Evolutionary conservation across 2,113 vertebrate genomes (phyloP), one percentile per base, ranked within the genome.

Genomic region (Sterrhoptilus dennistouni): DNA sequence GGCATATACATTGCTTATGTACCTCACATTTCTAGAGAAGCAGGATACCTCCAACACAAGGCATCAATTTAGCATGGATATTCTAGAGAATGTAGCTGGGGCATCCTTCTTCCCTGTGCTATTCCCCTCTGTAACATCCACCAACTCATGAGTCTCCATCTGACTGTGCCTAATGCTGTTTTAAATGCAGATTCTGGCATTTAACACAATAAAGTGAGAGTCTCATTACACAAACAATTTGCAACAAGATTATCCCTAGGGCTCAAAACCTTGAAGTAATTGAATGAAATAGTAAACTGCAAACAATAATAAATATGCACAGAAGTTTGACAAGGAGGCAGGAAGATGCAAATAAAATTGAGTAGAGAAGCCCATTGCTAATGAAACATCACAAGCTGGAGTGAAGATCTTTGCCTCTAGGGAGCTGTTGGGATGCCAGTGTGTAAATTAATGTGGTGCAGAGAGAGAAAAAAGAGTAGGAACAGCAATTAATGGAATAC

Each of bases 221-320:
- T 66, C 65, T 74, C 66, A 38, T 59, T 80, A 82, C 50, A 79
- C 38, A 92, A 90, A 69, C 33, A 87, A 45, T 71, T 95, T 82
- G 42, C 36, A 63, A 83, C 35, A 87, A 53, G 20, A 45, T 68
- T 65, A 79, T 59, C 68, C 28, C 35, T 59, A 22, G 25, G 61
- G 65, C 25, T 71, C 57, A 72, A 84, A 94, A 74, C 33, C 28
- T 60, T 61, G 28, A 68, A 66, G 29, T 59, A 87, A 90, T 80
- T 7, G 4, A 93, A 83, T 74, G 52, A 89, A 81, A 63, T 12
- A 44, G 19, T 31, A 83, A 92, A 82, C 18, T 57, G 64, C 54
- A 70, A 90, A 68, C 61, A 40, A 45, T 68, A 75, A 95, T 87
- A 89, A 71, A 66, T 83, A 25, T 56, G 23, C 49, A 54, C 10